Evolutionary conservation across 2,113 vertebrate species (phyloP), one percentile per base, ranked within the genome.

Genomic region (Trematocara marginatum): DNA sequence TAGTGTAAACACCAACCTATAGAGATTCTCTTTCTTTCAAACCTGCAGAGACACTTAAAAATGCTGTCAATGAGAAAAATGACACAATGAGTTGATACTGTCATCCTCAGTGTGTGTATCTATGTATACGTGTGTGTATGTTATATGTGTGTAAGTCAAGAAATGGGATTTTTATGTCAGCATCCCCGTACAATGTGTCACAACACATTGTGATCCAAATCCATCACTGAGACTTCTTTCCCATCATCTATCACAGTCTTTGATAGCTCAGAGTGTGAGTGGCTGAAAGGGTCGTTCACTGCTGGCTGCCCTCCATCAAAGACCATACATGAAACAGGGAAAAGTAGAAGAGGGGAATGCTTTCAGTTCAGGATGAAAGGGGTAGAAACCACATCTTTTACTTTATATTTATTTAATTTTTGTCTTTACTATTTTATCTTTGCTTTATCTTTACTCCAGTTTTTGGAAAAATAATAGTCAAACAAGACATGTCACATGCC

Each of bases 181-280:
- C 31, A 38, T 20, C 82, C 54, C 85, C 10, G 66, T 69, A 81
- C 79, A 57, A 51, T 82, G 83, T 90, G 81, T 93, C 90, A 87
- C 87, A 88, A 64, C 76, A 81, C 29, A 90, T 92, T 56, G 45
- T 64, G 56, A 71, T 90, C 80, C 86, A 87, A 84, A 94, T 93
- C 83, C 87, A 80, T 93, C 91, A 86, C 49, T 7, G 69, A 81
- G 66, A 88, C n/a, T 61, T 80, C 61, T 18, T 51, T 86, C 80
- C 74, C 69, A 83, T 83, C 83, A 90, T 89, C 89, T 79, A 51
- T 92, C 81, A 88, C 84, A 87, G 79, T 83, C 66, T 86, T 71
- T 86, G 83, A 89, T 80, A 80, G 81, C 47, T 87, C 31, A 74
- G 66, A 79, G 71, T 89, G 85, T 78, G 78, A 89, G 85, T 78